phyloP scores from a whole-genome alignment of 2,888 invertebrate genomes.

The Rhagophthalmus giganteus region DNA sequence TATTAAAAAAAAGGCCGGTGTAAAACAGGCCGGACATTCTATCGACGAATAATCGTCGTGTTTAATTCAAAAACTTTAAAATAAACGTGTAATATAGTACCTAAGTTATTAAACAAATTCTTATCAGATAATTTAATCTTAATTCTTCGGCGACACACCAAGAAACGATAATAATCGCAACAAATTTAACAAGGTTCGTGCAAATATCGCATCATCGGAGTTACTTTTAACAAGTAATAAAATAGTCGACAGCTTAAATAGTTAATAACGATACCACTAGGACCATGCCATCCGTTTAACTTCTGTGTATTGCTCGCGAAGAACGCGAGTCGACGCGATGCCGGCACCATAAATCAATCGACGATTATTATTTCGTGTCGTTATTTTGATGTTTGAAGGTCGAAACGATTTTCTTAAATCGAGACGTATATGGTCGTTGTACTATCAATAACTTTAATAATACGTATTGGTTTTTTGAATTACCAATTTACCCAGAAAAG shows the following conservation, averaged over 20 bases:
- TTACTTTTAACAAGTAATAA: conserved; percentile 20
- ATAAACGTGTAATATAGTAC: background rate
- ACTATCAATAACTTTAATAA: too few relatives aligned
- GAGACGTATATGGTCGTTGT: too few relatives aligned
- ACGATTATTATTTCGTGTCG: too few relatives aligned
- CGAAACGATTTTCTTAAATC: too few relatives aligned
- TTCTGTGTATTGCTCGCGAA: background rate
- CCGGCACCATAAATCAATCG: too few relatives aligned
- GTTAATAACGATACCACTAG: conserved; percentile 4
- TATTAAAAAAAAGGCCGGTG: conserved; percentile 13
- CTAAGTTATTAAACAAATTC: background rate
- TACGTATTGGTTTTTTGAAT: too few relatives aligned
- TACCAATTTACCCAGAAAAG: too few relatives aligned
- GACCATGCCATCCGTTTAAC: background rate
- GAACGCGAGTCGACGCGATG: too few relatives aligned
- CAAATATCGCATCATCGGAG: conserved; percentile 10
- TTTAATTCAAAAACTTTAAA: background rate
- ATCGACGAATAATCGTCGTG: too few relatives aligned
- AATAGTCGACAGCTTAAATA: conserved; percentile 6
- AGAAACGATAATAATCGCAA: conserved; percentile 18
- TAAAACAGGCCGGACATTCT: too few relatives aligned
- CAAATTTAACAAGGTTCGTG: conserved; percentile 26
- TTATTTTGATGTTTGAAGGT: too few relatives aligned
- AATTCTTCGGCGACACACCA: conserved; percentile 19
- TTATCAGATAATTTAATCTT: conserved; percentile 28